Evolutionary conservation across 2,888 invertebrate species (phyloP), one percentile per base, ranked within the genome.

Genomic region (Isotomurus palustris): DNA sequence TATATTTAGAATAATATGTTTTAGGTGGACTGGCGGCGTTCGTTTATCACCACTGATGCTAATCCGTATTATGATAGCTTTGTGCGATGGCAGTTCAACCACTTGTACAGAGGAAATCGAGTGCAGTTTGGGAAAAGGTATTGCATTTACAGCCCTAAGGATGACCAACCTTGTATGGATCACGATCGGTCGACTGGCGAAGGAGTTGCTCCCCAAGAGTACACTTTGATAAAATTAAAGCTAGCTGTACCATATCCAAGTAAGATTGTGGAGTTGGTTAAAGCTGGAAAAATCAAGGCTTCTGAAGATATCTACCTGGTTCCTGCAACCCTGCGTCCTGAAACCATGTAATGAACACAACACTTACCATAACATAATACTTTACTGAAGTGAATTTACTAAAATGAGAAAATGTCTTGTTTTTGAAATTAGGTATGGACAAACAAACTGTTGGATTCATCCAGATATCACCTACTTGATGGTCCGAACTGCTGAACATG

Each of bases 121-220:
- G 84, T 99, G 27, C 86, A 91, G 78, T 99, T 91, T 78, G 99
- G 99, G 19, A 99, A 99, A 78, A 82, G 99, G 5, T 89, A 96
- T 74, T 94, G 96, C 0, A 88, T 99, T 67, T 99, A 84, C 76
- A 97, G 96, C 0, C 94, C 96, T 0, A 84, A 88, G 72, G 99
- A 99, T 77, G 87, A 87, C 8, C 99, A 99, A 75, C 97, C 99
- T 0, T 99, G 99, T 75, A 99, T 99, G 99, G 99, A 99, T 76
- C 99, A 99, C 74, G 99, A 99, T 76, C 83, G 99, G 70, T 86
- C 91, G 38, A 80, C 85, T 2, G 99, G 99, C 0, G 99, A 99
- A 79, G 97, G 96, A 45, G 96, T 96, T 3, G 97, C 93, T 0
- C 93, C 96, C 0, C 96, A 96, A 76, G 99, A 99, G 76, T 99